Base-by-base conservation (phyloP, 2,113 vertebrate species). In the Haplochromis burtoni region DNA sequence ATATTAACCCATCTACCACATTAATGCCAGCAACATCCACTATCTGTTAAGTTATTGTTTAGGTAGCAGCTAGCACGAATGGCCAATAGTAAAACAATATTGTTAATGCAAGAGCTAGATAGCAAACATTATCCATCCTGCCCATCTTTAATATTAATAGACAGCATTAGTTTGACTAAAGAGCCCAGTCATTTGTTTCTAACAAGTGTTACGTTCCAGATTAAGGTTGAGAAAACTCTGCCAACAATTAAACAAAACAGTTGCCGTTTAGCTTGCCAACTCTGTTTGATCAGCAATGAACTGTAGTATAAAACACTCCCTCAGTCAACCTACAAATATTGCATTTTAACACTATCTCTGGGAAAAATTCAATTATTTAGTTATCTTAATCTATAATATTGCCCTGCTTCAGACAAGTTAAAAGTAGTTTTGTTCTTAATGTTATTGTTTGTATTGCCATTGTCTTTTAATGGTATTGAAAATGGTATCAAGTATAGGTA, bases 61-160 rank as follows among this genome's bases (percentile, higher is more conserved):
- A 45, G 13, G 38, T 3, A 17, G 40, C 38, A 45, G 8, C 8
- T 73, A 45, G 21, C 38, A 73, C 1, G 2, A 0, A 73, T 17
- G 21, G 17, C 4, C 35, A 45, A 24, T 73, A 73, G 21, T 73
- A 45, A 73, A 73, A 17, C 8, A 45, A 73, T 73, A 45, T 10
- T 16, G 5, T 17, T 73, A 73, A 26, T 45, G 13, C 40, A 16
- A 0, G 8, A 73, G 13, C 21, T 26, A 45, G 40, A 45, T 73
- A 45, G 68, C 21, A 26, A 73, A 73, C 38, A 16, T 73, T 0
- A 73, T 73, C 66, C 21, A 71, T 42, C 38, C 21, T 17, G 66
- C 21, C 1, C 61, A 38, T 38, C 4, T 68, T 21, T 38, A 38
- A 38, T 21, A 11, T 66, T 66, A 38, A 38, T 38, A 66, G 33